Conservation (phyloP, 2,113 vertebrate species). For the Anarhynchus alexandrinus region DNA sequence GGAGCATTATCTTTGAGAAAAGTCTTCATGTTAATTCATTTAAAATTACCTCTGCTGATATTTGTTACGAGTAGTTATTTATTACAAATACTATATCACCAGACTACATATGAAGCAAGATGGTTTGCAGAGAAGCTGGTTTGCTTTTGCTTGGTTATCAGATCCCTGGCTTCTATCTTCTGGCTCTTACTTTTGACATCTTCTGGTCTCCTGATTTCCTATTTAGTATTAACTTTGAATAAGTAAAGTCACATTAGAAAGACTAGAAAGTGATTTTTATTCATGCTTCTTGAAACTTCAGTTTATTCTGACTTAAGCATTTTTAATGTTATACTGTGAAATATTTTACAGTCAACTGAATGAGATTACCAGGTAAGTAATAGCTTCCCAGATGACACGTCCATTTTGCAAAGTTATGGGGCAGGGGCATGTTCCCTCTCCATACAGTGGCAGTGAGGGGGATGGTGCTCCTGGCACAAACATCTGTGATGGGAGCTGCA, state of each 20-base stretch:
- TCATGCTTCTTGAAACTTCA: not conserved
- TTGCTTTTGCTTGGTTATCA: not conserved
- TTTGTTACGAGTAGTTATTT: not conserved
- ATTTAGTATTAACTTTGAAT: not conserved
- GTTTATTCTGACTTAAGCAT: not conserved
- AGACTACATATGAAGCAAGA: not conserved
- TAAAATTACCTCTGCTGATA: not conserved
- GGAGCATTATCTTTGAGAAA: not conserved
- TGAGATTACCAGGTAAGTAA: not conserved
- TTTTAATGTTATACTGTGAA: not conserved
- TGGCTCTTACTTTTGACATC: not conserved
- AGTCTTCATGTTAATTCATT: not conserved
- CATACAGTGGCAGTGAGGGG: not conserved
- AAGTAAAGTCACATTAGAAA: not conserved
- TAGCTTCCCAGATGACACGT: not conserved
- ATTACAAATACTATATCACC: not conserved
- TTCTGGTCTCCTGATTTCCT: not conserved
- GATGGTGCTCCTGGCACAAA: not conserved
- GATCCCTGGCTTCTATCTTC: not conserved
- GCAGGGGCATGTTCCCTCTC: not conserved
- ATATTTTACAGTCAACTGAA: not conserved
- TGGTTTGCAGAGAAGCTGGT: not conserved
- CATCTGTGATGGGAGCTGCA: not conserved
- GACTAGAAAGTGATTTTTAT: not conserved
- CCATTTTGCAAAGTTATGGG: not conserved